phyloP scores from a whole-genome alignment of 2,113 vertebrate species.

The Nothocercus nigrocapillus region DNA sequence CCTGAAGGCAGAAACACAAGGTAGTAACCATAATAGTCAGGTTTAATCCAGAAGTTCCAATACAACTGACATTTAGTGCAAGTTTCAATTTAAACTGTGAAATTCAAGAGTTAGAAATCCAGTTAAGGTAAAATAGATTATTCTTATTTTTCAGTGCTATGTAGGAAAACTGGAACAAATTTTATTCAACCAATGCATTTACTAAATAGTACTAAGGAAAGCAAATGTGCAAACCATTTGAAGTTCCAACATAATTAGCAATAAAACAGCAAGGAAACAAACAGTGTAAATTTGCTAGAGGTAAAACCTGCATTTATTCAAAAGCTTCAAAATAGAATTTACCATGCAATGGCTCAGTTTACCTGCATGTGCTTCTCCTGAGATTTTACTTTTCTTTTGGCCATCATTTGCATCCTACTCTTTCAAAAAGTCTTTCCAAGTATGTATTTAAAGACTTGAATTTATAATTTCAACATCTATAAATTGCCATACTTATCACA shows the following conservation, averaged over 20 bases:
- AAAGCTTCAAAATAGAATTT: not conserved
- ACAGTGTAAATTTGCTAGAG: not conserved
- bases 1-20: not conserved
- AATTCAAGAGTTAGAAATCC: not conserved
- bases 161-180: not conserved
- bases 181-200: not conserved
- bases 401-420: not conserved
- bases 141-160: not conserved
- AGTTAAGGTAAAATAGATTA: not conserved
- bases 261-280: not conserved
- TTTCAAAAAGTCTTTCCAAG: not conserved
- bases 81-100: not conserved
- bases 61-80: not conserved
- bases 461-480: slow-evolving; percentile 1
- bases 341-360: not conserved
- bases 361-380: not conserved
- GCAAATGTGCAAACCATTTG: not conserved
- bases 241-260: not conserved
- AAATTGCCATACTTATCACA: not conserved
- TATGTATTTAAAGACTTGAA: not conserved
- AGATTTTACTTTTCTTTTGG: not conserved
- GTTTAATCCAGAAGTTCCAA: not conserved
- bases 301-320: not conserved
- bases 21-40: not conserved
- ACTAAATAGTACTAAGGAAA: not conserved